A percentile compares a stretch with the other conserved stretches of the same genome.
These are phyloP conservation scores for Drosophila seguyi DNA, from an alignment of 1,140 invertebrate genomes.

Conservation along the genomic window DNA sequence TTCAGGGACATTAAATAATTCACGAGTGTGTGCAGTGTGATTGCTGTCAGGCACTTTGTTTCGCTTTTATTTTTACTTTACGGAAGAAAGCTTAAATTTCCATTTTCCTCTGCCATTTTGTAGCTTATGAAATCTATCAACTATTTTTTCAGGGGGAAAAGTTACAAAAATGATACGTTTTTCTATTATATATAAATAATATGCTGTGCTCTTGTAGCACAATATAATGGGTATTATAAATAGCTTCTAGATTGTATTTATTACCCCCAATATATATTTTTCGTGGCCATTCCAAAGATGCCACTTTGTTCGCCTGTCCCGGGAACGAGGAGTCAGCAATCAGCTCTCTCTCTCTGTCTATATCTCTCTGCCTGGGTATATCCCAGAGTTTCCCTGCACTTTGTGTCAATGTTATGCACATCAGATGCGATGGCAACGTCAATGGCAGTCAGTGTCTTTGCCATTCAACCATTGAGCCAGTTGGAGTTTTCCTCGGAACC, in stretches of 20 bases:
- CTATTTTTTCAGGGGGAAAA: neutral
- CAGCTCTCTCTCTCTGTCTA: neutral
- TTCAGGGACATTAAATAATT: conserved; percentile 24
- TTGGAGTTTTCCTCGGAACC: neutral
- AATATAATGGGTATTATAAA: neutral
- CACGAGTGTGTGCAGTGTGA: conserved; percentile 12
- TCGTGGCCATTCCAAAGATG: neutral
- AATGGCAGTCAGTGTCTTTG: conserved; percentile 61
- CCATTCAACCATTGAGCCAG: conserved; percentile 26
- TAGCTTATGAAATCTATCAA: neutral
- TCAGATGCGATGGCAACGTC: conserved; percentile 57
- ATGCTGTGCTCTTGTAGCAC: neutral
- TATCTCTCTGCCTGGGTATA: neutral
- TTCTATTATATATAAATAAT: neutral
- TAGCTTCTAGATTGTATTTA: neutral
- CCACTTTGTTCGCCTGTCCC: conserved; percentile 23
- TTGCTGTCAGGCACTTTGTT: conserved; percentile 15
- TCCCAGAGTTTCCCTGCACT: conserved; percentile 50
- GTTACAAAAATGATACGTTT: neutral
- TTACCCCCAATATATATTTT: conserved; percentile 4
- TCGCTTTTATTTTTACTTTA: neutral
- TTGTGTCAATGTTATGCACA: conserved; percentile 81
- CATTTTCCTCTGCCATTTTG: neutral
- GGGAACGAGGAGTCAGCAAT: conserved; percentile 17
- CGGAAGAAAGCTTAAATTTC: neutral